phyloP scores from a whole-genome alignment of 2,888 invertebrate species.

The Ametastegia equiseti region DNA sequence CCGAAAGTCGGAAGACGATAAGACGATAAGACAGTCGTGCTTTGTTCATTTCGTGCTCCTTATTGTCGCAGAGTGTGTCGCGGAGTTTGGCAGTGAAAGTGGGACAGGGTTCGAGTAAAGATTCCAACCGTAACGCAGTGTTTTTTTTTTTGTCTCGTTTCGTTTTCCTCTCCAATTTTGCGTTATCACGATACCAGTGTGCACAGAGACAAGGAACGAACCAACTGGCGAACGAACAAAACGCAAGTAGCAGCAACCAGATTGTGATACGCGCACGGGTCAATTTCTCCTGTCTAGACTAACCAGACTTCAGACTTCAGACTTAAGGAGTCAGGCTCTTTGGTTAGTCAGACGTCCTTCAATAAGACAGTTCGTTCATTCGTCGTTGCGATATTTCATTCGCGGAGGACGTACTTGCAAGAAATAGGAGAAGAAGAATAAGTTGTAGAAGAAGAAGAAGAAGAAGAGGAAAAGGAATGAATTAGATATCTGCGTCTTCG shows the following conservation, averaged over 20 bases:
- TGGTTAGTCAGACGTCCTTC: conserved; percentile 2
- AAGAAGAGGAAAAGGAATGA: neutral
- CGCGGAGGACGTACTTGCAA: no score
- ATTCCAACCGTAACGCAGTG: neutral
- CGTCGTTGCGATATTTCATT: no score
- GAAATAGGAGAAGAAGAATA: no score
- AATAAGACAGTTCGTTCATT: conserved; percentile 14
- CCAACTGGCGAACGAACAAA: neutral
- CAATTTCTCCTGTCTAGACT: conserved; percentile 43
- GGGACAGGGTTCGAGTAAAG: conserved; percentile 18
- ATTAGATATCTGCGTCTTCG: neutral
- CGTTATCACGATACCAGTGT: conserved; percentile 1
- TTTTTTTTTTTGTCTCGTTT: neutral
- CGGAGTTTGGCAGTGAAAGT: conserved; percentile 37
- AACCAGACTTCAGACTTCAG: neutral
- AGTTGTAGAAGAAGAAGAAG: no score
- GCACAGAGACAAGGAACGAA: neutral
- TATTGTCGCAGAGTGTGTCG: neutral
- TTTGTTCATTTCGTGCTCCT: neutral
- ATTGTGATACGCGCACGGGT: conserved; percentile 43
- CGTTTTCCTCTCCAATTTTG: neutral
- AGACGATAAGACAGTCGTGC: neutral
- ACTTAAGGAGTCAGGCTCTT: neutral
- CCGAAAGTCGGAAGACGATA: neutral
- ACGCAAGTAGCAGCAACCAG: conserved; percentile 1